Evolutionary conservation across 2,113 vertebrate species (phyloP).

Genomic region (Protobothrops mucrosquamatus): DNA sequence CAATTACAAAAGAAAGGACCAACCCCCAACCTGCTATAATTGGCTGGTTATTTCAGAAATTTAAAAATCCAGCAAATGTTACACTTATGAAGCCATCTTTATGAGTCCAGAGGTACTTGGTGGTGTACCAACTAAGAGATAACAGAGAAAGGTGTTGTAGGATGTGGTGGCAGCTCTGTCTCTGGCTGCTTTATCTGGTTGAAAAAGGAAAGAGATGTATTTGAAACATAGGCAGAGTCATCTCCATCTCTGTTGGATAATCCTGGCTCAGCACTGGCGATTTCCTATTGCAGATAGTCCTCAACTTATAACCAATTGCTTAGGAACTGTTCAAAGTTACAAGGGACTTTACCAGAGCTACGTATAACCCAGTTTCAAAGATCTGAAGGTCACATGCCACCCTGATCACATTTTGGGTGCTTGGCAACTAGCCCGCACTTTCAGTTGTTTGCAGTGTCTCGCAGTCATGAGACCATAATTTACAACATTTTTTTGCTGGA

Average conservation of each 20-base stretch:
- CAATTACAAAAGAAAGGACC: neutral
- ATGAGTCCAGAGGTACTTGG: neutral
- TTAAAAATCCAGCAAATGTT: neutral
- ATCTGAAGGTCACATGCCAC: neutral
- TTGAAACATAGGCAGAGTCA: neutral
- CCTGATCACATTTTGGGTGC: neutral
- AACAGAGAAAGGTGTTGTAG: neutral
- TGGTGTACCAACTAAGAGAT: neutral
- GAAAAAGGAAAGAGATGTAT: neutral
- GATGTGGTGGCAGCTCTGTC: neutral
- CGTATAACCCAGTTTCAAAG: neutral
- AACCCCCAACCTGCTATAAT: neutral
- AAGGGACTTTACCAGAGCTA: neutral
- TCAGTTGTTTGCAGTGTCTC: neutral
- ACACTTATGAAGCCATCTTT: neutral
- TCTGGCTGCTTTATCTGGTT: neutral
- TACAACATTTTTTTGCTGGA: neutral
- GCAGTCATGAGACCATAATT: neutral
- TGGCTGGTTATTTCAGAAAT: neutral
- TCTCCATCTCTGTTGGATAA: neutral
- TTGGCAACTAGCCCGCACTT: neutral
- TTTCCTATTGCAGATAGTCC: neutral
- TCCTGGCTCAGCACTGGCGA: neutral
- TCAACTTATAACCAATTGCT: neutral
- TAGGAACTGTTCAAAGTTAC: neutral